phyloP scores from a whole-genome alignment of 2,113 vertebrate genomes.

The Toxotes chatareus region DNA sequence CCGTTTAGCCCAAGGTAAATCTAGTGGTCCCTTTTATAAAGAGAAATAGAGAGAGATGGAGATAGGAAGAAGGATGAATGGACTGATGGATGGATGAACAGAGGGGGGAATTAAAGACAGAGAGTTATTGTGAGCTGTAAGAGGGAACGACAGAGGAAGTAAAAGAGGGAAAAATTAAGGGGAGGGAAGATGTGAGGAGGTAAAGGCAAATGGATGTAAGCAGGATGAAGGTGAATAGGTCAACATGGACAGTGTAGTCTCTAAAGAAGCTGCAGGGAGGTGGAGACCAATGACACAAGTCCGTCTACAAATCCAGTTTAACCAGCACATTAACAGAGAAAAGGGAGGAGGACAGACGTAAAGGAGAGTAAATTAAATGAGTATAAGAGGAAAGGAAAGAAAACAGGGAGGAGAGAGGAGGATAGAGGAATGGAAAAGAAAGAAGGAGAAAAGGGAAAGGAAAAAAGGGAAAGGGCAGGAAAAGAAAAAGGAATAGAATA shows the following conservation, averaged over 20 bases:
- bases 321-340: no score
- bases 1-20: conserved; percentile 70
- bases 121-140: not conserved
- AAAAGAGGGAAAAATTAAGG: not conserved
- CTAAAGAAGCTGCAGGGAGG: no score
- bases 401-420: not conserved
- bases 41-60: conserved; percentile 19
- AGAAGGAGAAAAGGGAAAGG: not conserved
- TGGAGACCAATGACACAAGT: no score
- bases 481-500: not conserved
- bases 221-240: not conserved
- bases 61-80: conserved; percentile 26
- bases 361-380: not conserved
- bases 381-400: not conserved
- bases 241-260: no score
- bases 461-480: no score
- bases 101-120: not conserved
- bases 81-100: conserved; percentile 18
- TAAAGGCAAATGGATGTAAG: not conserved
- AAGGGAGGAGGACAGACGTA: no score
- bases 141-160: not conserved
- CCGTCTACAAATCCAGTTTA: no score
- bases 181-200: not conserved
- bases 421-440: rapidly evolving
- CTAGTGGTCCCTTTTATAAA: conserved; percentile 30